These are phyloP conservation scores for Urosaurus nigricauda DNA, from an alignment of 2,797 vertebrate genomes.

Conservation along the genomic window DNA sequence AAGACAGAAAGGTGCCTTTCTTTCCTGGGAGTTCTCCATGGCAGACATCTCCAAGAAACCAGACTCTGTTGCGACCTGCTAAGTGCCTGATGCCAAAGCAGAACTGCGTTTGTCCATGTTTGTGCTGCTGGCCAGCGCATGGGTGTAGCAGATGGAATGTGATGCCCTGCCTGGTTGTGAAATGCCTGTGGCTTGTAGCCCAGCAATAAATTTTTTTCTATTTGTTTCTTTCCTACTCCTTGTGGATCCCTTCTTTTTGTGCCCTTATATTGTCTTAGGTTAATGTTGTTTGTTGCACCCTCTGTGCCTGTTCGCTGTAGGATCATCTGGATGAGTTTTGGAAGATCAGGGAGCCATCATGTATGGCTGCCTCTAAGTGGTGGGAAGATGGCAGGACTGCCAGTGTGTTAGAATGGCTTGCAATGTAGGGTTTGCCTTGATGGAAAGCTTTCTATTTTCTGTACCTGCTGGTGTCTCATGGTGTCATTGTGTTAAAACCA, in stretches of 20 bases:
- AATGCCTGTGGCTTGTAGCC: slow-evolving; percentile 1
- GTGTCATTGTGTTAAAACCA: background rate
- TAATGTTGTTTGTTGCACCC: background rate
- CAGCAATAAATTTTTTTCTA: slow-evolving; percentile 19
- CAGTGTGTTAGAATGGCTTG: background rate
- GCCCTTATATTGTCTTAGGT: background rate
- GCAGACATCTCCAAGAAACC: rapidly evolving
- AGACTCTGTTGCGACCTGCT: rapidly evolving
- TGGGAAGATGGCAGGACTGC: background rate
- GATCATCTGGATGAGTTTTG: background rate
- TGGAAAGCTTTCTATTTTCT: background rate
- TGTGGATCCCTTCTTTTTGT: slow-evolving; percentile 16
- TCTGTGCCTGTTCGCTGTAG: background rate
- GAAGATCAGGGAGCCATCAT: too few species aligned
- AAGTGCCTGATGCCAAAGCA: background rate
- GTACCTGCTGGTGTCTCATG: background rate
- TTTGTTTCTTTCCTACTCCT: background rate
- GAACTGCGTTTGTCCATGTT: background rate
- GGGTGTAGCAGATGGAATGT: background rate
- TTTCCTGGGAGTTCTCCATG: background rate
- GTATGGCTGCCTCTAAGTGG: background rate
- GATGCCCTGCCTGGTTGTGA: background rate
- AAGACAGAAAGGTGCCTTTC: background rate
- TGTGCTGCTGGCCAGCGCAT: background rate
- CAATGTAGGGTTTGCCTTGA: too few species aligned